Conservation (phyloP, 2,797 vertebrate species). For the Gouania willdenowi region DNA sequence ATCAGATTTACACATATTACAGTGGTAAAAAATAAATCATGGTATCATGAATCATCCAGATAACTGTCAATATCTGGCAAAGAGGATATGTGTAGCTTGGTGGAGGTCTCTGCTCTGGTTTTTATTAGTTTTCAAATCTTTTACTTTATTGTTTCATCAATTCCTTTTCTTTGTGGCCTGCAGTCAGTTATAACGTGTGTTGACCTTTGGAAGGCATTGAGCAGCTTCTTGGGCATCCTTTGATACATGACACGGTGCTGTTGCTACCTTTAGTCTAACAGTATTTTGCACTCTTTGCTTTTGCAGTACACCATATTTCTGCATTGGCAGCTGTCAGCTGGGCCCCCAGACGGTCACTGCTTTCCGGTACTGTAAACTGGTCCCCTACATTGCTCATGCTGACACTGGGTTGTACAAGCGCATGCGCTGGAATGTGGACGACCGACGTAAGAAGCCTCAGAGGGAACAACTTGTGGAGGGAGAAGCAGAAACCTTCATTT, state of each 20-base stretch:
- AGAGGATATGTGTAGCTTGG: no score
- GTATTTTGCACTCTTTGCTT: not conserved
- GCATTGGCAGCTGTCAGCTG: conserved; percentile 73
- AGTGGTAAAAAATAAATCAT: no score
- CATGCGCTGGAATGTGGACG: conserved; percentile 85
- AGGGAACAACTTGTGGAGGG: conserved; percentile 17
- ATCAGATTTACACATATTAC: no score
- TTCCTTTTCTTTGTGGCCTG: no score
- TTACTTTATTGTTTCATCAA: not conserved
- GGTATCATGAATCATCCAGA: no score
- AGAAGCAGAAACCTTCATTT: not conserved
- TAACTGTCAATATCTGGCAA: no score
- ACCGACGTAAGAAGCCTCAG: not conserved
- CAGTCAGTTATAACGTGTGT: no score
- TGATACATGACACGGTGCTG: no score
- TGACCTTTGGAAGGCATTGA: no score
- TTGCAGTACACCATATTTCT: conserved; percentile 79
- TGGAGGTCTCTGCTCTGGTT: no score
- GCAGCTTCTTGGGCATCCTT: no score
- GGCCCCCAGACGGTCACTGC: conserved; percentile 65
- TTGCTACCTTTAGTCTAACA: not conserved
- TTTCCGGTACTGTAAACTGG: conserved; percentile 75
- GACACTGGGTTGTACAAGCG: conserved; percentile 75
- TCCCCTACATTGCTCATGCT: conserved; percentile 63
- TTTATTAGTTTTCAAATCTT: not conserved